A percentile compares a stretch with the other conserved stretches of the same genome.
These are phyloP conservation scores for Spizella passerina DNA, from an alignment of 2,797 vertebrate species.

Conservation along the genomic window DNA sequence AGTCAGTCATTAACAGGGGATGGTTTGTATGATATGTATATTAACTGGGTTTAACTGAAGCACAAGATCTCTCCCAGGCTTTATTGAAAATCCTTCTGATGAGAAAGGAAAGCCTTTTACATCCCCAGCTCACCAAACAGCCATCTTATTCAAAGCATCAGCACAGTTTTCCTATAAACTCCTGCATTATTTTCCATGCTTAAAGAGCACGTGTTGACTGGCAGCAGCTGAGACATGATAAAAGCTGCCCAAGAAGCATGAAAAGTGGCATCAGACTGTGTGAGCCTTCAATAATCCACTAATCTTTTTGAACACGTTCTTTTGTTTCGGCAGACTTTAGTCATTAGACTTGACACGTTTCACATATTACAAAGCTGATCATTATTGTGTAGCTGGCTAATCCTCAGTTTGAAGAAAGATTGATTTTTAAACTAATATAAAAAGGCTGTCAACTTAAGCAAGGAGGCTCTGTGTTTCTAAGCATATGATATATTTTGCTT, in stretches of 20 bases:
- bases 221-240: background rate
- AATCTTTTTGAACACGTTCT: conserved; percentile 27
- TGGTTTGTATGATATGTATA: background rate
- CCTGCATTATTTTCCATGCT: background rate
- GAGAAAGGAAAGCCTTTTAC: background rate
- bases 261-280: background rate
- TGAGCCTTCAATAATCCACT: conserved; percentile 25
- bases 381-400: background rate
- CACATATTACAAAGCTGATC: background rate
- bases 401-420: conserved; percentile 11
- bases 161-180: background rate
- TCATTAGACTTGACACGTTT: conserved; percentile 14
- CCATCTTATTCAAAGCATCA: background rate
- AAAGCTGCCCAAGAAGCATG: background rate
- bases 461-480: background rate
- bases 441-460: background rate
- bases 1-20: background rate
- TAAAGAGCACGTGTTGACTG: background rate
- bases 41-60: background rate
- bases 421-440: background rate
- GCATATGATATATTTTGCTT: background rate
- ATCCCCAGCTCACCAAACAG: background rate
- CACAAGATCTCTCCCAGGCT: background rate
- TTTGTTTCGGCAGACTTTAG: conserved; percentile 14
- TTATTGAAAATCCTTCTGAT: background rate